Conservation (phyloP, 2,888 invertebrate genomes). For the Cylindroiulus punctatus region DNA sequence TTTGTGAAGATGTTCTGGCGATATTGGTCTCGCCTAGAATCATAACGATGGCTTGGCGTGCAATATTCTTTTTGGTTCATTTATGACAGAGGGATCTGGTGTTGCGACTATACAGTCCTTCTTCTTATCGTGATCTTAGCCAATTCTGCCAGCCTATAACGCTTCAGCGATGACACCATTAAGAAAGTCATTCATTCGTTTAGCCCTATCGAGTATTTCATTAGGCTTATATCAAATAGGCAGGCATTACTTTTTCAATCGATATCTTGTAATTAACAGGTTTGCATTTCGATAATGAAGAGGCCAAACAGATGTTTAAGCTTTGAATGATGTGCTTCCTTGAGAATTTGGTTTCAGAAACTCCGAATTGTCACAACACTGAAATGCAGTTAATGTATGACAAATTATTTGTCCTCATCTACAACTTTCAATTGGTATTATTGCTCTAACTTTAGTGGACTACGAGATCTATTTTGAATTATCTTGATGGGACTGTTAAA, state of each 20-base stretch:
- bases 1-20: neutral
- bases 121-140: neutral
- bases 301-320: neutral
- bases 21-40: neutral
- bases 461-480: too few relatives aligned
- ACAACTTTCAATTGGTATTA: too few relatives aligned
- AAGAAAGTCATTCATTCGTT: conserved; percentile 40
- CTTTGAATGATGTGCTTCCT: neutral
- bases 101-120: neutral
- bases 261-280: neutral
- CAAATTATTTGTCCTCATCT: too few relatives aligned
- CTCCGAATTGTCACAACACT: neutral
- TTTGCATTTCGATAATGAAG: neutral
- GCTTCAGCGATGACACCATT: neutral
- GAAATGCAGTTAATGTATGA: too few relatives aligned
- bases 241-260: neutral
- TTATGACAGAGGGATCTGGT: conserved; percentile 1
- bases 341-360: neutral
- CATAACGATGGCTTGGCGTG: neutral
- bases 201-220: neutral
- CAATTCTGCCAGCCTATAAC: neutral
- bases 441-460: too few relatives aligned
- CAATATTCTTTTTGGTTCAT: conserved; percentile 3
- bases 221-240: neutral
- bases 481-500: too few relatives aligned